phyloP scores from a whole-genome alignment of 2,113 vertebrate genomes.

The Crotalus tigris region DNA sequence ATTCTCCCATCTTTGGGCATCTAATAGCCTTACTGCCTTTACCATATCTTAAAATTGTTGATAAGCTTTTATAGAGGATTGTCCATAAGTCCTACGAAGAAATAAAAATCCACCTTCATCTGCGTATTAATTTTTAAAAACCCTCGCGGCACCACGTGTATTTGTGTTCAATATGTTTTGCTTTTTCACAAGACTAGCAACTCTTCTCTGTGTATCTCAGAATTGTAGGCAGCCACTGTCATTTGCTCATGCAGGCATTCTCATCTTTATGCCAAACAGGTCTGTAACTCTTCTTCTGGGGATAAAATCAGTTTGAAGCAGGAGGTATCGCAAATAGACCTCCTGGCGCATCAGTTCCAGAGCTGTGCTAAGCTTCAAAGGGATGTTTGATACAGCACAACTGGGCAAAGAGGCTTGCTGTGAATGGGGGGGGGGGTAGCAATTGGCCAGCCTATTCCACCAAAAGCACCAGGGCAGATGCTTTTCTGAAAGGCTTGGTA shows the following conservation, averaged over 20 bases:
- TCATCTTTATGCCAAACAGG: neutral
- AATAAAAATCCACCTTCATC: neutral
- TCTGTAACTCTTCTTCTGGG: neutral
- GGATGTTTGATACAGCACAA: neutral
- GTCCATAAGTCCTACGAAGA: neutral
- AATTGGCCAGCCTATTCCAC: neutral
- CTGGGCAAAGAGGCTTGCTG: neutral
- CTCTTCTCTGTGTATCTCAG: neutral
- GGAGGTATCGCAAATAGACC: neutral
- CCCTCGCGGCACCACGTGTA: neutral
- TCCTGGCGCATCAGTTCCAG: neutral
- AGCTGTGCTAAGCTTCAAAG: neutral
- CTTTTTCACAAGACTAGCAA: neutral
- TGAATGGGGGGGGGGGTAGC: neutral
- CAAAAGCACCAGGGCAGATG: neutral
- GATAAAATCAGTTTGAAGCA: neutral
- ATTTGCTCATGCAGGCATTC: neutral
- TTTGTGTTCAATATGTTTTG: neutral
- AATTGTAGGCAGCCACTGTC: neutral
- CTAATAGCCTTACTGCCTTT: neutral
- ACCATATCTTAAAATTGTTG: neutral
- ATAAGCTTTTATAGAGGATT: neutral
- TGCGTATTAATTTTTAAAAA: neutral
- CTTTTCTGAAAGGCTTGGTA: neutral
- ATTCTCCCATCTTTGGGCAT: too few species aligned